Evolutionary conservation across 2,113 vertebrate species (phyloP).

Genomic region (Peromyscus leucopus): DNA sequence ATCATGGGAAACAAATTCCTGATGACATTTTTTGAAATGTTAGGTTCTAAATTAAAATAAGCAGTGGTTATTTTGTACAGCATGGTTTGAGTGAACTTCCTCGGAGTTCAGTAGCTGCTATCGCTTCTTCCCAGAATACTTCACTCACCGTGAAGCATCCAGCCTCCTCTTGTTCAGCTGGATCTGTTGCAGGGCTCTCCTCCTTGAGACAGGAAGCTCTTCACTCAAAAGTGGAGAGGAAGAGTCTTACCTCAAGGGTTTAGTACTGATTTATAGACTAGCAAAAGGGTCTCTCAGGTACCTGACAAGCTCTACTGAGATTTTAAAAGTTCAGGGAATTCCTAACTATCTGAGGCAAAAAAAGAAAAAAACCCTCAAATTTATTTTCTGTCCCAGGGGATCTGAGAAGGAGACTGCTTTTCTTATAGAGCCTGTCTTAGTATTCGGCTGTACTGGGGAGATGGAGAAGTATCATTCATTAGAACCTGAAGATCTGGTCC

Average conservation of each 20-base stretch:
- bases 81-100: background rate
- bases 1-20: background rate
- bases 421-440: background rate
- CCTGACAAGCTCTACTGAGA: background rate
- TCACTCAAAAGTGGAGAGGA: background rate
- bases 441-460: background rate
- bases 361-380: background rate
- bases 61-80: background rate
- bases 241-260: background rate
- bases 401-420: background rate
- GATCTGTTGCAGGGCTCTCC: background rate
- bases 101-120: background rate
- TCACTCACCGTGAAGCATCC: background rate
- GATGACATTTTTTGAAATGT: background rate
- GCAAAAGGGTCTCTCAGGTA: background rate
- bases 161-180: background rate
- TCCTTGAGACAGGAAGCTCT: background rate
- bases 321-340: background rate
- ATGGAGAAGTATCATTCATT: background rate
- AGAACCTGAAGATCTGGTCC: background rate
- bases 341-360: background rate
- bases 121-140: background rate
- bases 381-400: slow-evolving; percentile 10
- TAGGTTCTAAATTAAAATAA: background rate
- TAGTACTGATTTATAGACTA: background rate